Percentiles rank a stretch among this genome's conserved stretches.
phyloP scores from a whole-genome alignment of 2,888 invertebrate genomes.

The Dasypogon diadema region DNA sequence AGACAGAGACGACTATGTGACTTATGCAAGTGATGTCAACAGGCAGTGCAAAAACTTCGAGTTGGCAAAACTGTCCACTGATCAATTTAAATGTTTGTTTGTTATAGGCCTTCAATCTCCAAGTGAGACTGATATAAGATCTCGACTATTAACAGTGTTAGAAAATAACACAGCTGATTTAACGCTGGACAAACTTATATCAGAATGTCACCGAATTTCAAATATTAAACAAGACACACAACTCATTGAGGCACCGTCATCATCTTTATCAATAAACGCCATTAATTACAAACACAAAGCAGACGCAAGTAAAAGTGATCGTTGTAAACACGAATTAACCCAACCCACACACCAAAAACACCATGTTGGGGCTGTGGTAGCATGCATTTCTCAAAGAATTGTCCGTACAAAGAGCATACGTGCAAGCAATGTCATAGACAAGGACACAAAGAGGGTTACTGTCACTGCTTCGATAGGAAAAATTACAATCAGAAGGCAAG shows the following conservation, averaged over 20 bases:
- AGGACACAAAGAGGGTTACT: constrained; percentile 54
- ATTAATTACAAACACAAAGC: too few relatives aligned
- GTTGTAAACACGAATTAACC: neutral
- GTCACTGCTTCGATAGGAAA: constrained; percentile 23
- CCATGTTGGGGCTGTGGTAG: constrained; percentile 55
- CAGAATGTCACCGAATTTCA: constrained; percentile 38
- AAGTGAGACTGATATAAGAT: constrained; percentile 15
- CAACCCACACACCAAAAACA: constrained; percentile 37
- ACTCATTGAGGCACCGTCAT: constrained; percentile 39
- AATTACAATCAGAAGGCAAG: neutral
- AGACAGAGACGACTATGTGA: constrained; percentile 31
- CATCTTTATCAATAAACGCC: neutral
- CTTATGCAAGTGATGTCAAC: constrained; percentile 28
- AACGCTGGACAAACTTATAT: constrained; percentile 50
- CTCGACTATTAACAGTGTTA: neutral
- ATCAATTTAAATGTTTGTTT: constrained; percentile 47
- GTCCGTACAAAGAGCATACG: constrained; percentile 48
- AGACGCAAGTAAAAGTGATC: neutral
- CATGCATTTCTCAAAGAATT: constrained; percentile 54
- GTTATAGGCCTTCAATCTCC: constrained; percentile 26
- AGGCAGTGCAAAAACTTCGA: constrained; percentile 46
- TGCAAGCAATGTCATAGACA: constrained; percentile 46
- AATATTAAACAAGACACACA: constrained; percentile 42
- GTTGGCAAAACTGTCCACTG: constrained; percentile 40
- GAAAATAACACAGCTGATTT: neutral